Percentiles rank a stretch among this genome's conserved stretches.
Evolutionary conservation across 2,797 vertebrate species (phyloP).

Genomic region (Loris lydekkerianus): DNA sequence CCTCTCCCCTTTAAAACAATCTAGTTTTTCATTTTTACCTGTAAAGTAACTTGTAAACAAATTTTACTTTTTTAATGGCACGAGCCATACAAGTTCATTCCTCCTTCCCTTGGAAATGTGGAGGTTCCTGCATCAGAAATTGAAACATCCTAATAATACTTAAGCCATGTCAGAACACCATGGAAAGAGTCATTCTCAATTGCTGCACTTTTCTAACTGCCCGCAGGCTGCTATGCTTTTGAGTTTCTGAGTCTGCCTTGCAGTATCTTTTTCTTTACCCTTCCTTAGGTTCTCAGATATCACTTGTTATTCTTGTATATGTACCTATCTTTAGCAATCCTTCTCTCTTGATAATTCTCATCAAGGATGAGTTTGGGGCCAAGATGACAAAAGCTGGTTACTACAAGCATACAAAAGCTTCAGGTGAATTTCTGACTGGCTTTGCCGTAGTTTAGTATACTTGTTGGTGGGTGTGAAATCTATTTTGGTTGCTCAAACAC

Average conservation of each 20-base stretch:
- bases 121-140: not conserved
- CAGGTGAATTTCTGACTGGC: not conserved
- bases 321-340: not conserved
- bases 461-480: not conserved
- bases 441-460: not conserved
- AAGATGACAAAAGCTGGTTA: not conserved
- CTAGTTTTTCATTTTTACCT: slow-evolving; percentile 15
- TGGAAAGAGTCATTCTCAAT: not conserved
- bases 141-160: not conserved
- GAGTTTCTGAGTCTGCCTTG: not conserved
- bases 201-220: not conserved
- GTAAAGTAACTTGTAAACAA: slow-evolving; percentile 13
- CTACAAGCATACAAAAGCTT: not conserved
- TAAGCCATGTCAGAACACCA: not conserved
- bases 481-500: not conserved
- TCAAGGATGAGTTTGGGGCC: not conserved
- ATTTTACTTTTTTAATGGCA: slow-evolving; percentile 20
- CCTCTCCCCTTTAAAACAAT: not conserved
- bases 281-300: slow-evolving; percentile 37
- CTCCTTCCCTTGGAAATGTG: not conserved
- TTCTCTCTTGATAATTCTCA: slow-evolving; percentile 35
- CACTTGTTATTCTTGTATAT: not conserved
- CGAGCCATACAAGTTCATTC: not conserved
- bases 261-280: slow-evolving; percentile 34
- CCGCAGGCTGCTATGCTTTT: not conserved